These are phyloP conservation scores for Drosophila helvetica DNA, from an alignment of 2,888 invertebrate genomes.

Conservation along the genomic window DNA sequence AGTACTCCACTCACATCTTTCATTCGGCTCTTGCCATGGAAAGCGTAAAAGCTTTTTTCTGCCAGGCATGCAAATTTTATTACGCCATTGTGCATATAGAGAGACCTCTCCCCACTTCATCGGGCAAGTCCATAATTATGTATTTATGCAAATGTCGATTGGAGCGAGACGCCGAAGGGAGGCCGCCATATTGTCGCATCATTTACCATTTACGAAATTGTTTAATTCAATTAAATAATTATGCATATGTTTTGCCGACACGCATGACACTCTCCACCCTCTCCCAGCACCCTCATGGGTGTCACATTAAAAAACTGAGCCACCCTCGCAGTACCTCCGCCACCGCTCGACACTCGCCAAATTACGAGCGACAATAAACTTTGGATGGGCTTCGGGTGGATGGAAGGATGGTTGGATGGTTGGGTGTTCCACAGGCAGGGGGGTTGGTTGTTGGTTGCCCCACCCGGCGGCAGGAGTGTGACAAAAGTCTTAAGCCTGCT, in stretches of 20 bases:
- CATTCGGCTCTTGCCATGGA: conserved; percentile 15
- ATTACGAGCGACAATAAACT: conserved; percentile 71
- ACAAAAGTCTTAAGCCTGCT: conserved; percentile 65
- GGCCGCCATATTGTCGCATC: conserved; percentile 69
- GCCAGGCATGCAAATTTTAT: conserved; percentile 52
- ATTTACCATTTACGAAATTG: conserved; percentile 80
- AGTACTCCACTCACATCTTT: conserved; percentile 11
- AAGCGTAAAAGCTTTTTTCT: conserved; percentile 49
- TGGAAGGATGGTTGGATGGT: too few relatives aligned
- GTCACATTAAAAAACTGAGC: conserved; percentile 63
- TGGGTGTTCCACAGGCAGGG: too few relatives aligned
- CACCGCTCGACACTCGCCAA: too few relatives aligned
- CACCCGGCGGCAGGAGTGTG: conserved; percentile 25
- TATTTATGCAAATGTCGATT: conserved; percentile 73
- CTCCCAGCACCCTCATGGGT: conserved; percentile 8
- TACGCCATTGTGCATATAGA: conserved; percentile 7
- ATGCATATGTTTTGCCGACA: conserved; percentile 68
- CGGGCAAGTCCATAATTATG: conserved; percentile 69
- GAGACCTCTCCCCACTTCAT: conserved; percentile 11
- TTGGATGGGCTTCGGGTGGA: conserved; percentile 29
- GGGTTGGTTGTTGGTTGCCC: background rate
- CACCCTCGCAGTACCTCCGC: conserved; percentile 29
- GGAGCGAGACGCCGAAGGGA: conserved; percentile 28
- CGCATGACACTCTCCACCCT: conserved; percentile 54
- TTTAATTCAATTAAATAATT: conserved; percentile 83